Base-by-base conservation (phyloP, 2,113 vertebrate species). In the Pholis gunnellus region DNA sequence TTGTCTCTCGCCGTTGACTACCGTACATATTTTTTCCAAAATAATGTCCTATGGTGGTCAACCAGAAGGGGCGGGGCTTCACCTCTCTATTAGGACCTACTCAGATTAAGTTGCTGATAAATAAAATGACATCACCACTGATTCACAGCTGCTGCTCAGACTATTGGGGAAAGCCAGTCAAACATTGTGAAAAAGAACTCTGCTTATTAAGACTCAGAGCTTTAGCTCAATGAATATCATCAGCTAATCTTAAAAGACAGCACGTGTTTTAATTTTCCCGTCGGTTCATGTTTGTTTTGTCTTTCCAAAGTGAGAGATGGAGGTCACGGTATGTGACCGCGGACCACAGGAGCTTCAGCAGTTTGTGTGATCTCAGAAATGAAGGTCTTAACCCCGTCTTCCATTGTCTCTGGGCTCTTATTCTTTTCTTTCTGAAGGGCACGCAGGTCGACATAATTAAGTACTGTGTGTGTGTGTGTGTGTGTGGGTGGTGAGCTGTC, bases 341-440 rank as follows among this genome's bases (percentile, higher is more conserved):
- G 40, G 52, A 36, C 15, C 66, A 48, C 31, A 48, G 36, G 82
- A 48, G 52, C 70, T 40, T 27, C 54, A 72, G 68, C 63, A 65
- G 44, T 68, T 79, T 22, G 63, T 29, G 59, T 67, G 22, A 76
- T 79, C 68, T 81, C 27, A 69, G 59, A 79, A 83, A 79, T 71
- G n/a, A 86, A 79, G 57, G 76, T 72, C 60, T 60, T 75, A 69
- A 86, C 77, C 79, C 40, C 7, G 63, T 83, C 34, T 76, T 64
- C 69, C 42, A 46, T 59, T 78, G 68, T 80, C 71, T 81, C 18
- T 65, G 57, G 50, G 17, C 27, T 6, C 36, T 52, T 65, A 69
- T 46, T 66, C 17, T 79, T 81, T 71, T 73, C 29, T 25, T 59
- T 81, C 17, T 82, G 67, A 89, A 91, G 85, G 84, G 83, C 82